A percentile compares a stretch with the other conserved stretches of the same genome.
phyloP scores from a whole-genome alignment of 2,888 invertebrate genomes.

The Coelinius sp. region DNA sequence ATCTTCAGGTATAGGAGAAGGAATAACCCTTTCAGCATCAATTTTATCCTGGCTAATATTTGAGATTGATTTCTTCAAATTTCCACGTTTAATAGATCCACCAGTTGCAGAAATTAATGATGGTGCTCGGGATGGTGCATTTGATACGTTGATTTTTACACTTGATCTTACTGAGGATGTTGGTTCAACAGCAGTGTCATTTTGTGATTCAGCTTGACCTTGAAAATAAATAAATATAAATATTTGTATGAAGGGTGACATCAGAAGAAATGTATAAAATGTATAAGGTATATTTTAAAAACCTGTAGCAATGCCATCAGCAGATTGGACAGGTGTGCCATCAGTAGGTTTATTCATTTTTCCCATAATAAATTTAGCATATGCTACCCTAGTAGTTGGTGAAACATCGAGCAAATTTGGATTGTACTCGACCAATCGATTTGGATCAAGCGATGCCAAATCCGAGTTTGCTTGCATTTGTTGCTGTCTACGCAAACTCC shows the following conservation, averaged over 20 bases:
- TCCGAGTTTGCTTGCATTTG: conserved; percentile 77
- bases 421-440: conserved; percentile 84
- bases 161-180: conserved; percentile 46
- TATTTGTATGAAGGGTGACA: not conserved
- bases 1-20: conserved; percentile 76
- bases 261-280: too few relatives aligned
- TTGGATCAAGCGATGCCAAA: conserved; percentile 80
- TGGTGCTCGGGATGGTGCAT: conserved; percentile 30
- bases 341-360: conserved; percentile 73
- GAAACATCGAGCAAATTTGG: conserved; percentile 83
- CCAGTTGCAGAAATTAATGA: conserved; percentile 32
- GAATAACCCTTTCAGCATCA: conserved; percentile 57
- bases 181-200: conserved; percentile 25
- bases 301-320: conserved; percentile 29
- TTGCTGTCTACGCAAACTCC: conserved; percentile 81
- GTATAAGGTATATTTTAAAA: not conserved
- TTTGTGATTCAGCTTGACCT: conserved; percentile 23
- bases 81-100: conserved; percentile 53
- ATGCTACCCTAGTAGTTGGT: conserved; percentile 85
- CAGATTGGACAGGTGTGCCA: conserved; percentile 27
- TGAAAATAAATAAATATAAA: not conserved
- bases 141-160: conserved; percentile 43
- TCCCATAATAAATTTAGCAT: conserved; percentile 88
- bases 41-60: conserved; percentile 53
- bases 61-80: conserved; percentile 50